Base-by-base conservation (phyloP, 2,113 vertebrate genomes). In the Dasyornis broadbenti region DNA sequence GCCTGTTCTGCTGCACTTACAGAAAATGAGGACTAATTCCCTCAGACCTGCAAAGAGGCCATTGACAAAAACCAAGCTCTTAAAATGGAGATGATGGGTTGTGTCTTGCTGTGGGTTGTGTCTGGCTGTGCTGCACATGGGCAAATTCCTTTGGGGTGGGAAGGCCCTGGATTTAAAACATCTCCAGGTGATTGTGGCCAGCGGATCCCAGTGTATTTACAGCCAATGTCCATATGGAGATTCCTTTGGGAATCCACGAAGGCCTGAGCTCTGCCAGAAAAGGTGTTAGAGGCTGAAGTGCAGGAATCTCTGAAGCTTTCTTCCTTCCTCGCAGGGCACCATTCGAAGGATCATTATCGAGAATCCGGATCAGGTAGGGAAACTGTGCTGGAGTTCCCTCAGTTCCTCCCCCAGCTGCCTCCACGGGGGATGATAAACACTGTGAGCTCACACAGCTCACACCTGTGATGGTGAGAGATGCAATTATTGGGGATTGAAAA, bases 341-440 rank as follows among this genome's bases (percentile, higher is more conserved):
- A 70, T 98, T 83, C 96, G 98, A 53, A 97, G 96, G 94, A 98
- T 98, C 56, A 98, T 98, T 37, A 97, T 98, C 1, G 97, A 98
- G 96, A 98, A 98, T 81, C 95, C 97, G 28, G 98, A 98, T 20
- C 97, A 98, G 98, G 98, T 98, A 97, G 64, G 92, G 53, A 54
- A 95, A 21, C 23, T 2, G 9, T 27, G 50, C 63, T 52, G 45
- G 31, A 7, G 15, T 13, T 69, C 13, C 28, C 47, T 30, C 33
- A 7, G n/a, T 73, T n/a, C 75, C 75, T 27, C 52, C 39, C 31
- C 72, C 9, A 4, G 50, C 44, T 52, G 6, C n/a, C 45, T 84
- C 20, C 64, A 2, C 2, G 0, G 28, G 27, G 47, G 16, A 31
- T 24, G 35, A 9, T 1, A 1, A 69, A 9, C n/a, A 7, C 27